A percentile compares a stretch with the other conserved stretches of the same genome.
These are phyloP conservation scores for Zoroaster sp. DNA, from an alignment of 53 echinoderm and acorn worm species.

Conservation along the genomic window DNA sequence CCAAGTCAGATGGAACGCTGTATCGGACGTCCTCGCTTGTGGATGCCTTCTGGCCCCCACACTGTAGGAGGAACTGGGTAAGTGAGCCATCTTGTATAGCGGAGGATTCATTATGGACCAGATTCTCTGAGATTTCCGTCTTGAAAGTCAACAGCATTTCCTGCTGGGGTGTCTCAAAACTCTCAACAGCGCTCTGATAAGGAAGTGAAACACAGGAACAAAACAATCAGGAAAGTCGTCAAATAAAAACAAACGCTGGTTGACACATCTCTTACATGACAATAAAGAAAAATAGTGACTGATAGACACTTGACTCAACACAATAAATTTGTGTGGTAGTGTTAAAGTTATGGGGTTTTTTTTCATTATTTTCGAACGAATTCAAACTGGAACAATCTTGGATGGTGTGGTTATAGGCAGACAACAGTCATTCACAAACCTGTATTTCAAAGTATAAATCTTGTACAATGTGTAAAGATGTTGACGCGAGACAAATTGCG, in stretches of 20 bases:
- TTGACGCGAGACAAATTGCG: too few relatives aligned
- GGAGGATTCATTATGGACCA: background rate
- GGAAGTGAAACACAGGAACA: slow-evolving; percentile 29
- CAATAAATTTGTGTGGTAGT: too few relatives aligned
- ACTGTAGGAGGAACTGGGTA: background rate
- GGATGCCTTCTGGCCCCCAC: background rate
- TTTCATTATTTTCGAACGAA: too few relatives aligned
- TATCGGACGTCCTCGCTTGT: background rate
- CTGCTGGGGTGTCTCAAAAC: background rate
- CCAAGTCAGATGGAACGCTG: background rate
- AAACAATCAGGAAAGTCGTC: background rate
- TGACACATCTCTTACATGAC: background rate
- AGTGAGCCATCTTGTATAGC: background rate
- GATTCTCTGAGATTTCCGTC: background rate
- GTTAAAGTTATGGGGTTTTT: too few relatives aligned
- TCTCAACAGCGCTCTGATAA: background rate
- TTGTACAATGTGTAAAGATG: too few relatives aligned
- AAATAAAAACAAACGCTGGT: background rate
- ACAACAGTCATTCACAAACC: too few relatives aligned
- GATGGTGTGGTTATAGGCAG: too few relatives aligned
- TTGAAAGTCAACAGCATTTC: background rate
- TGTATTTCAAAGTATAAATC: too few relatives aligned
- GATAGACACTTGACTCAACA: too few relatives aligned
- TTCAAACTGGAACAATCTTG: too few relatives aligned
- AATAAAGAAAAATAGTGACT: background rate